Base-by-base conservation (phyloP, 2,797 vertebrate genomes). In the Sebastes hubbsi region DNA sequence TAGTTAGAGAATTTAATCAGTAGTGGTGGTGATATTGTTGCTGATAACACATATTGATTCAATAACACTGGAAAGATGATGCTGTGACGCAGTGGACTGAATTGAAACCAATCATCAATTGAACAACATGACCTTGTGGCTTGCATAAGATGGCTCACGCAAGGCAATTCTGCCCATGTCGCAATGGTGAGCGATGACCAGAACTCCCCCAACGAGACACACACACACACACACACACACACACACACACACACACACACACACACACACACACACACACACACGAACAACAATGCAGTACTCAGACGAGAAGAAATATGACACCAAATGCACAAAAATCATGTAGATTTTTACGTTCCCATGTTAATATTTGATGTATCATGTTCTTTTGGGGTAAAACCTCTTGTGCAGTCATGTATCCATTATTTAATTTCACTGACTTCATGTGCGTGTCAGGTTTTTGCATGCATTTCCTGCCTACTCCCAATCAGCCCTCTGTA, bases 121-220 rank as follows among this genome's bases (percentile, higher is more conserved):
- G 67, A 61, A 24, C 70, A 25, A 27, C 52, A 61, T 66, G 80
- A 68, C 87, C 87, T 88, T 81, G 87, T 1, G 66, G 77, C 61
- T 87, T 87, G 89, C 69, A 60, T 90, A 88, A 93, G 73, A 74
- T 30, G 34, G 68, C 78, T 68, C 77, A 84, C 38, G 66, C 81
- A 81, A 84, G 70, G 70, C 52, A 22, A 14, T 72, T 79, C 36
- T 46, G 38, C 32, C 34, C 49, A 32, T 62, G 62, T 74, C 27
- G 18, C 29, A 63, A 86, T 64, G 79, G 73, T 42, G 22, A 34
- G 30, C 6, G 24, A 72, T 75, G 77, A 76, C 75, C 74, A 18
- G 75, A 77, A 73, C 70, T 59, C 70, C 68, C 46, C 29, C 24
- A 16, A 67, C 3, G 5, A 24, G 2, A 24, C 24, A 24, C 24